phyloP scores from a whole-genome alignment of 1,140 invertebrate genomes.

The Drosophila micromelanica region DNA sequence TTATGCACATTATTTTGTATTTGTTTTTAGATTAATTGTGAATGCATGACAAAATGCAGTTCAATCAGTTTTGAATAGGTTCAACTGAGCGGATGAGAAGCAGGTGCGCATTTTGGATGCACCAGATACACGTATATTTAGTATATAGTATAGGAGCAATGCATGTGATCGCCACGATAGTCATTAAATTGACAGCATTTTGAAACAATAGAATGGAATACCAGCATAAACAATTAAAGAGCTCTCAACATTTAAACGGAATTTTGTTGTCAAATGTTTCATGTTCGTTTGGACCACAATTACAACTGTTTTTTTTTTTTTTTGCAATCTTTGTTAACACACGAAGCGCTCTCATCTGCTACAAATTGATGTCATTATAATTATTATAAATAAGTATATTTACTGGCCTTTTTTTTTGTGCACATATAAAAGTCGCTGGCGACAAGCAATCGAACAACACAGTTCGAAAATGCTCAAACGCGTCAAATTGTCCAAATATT shows the following conservation, averaged over 20 bases:
- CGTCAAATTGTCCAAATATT: slow-evolving; percentile 49
- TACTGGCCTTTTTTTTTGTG: background rate
- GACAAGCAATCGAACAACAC: slow-evolving; percentile 4
- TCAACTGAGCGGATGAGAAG: slow-evolving; percentile 1
- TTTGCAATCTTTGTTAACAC: slow-evolving; percentile 45
- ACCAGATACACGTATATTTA: background rate
- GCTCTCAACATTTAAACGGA: slow-evolving; percentile 72
- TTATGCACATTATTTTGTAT: background rate
- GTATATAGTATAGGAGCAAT: slow-evolving; percentile 8
- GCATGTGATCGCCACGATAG: slow-evolving; percentile 21
- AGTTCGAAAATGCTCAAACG: slow-evolving; percentile 15
- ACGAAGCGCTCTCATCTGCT: slow-evolving; percentile 1
- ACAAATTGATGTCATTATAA: slow-evolving; percentile 41
- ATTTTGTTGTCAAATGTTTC: slow-evolving; percentile 63
- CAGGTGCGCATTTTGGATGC: slow-evolving; percentile 2
- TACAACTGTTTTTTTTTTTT: slow-evolving; percentile 26
- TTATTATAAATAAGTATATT: background rate
- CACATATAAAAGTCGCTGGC: slow-evolving; percentile 4
- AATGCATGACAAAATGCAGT: slow-evolving; percentile 78
- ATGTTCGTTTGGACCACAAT: slow-evolving; percentile 9
- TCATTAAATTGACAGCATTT: slow-evolving; percentile 24
- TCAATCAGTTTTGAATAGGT: slow-evolving; percentile 33
- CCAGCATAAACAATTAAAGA: slow-evolving; percentile 74
- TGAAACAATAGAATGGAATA: slow-evolving; percentile 41
- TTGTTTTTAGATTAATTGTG: slow-evolving; percentile 31